Percentiles rank a stretch among this genome's conserved stretches.
Conservation (phyloP, 2,888 invertebrate genomes). For the Embidobia sp. region DNA sequence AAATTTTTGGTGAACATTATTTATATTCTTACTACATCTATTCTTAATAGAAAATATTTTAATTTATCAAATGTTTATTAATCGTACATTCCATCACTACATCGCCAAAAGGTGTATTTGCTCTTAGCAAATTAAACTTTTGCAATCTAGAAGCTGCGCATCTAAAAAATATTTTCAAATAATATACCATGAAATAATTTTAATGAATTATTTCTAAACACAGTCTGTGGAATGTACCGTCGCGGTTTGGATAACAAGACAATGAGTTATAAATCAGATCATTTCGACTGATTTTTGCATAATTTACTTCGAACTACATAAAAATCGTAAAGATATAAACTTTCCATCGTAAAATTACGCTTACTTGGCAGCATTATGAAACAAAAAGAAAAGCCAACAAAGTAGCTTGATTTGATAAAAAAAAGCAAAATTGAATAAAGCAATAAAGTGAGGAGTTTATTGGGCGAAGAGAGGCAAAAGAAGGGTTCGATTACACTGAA, state of each 20-base stretch:
- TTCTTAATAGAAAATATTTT: too few species aligned
- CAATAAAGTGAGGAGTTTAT: slow-evolving; percentile 35
- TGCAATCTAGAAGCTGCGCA: too few species aligned
- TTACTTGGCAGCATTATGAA: slow-evolving; percentile 32
- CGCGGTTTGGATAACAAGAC: slow-evolving; percentile 19
- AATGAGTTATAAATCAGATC: slow-evolving; percentile 31
- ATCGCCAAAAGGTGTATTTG: too few species aligned
- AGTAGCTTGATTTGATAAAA: slow-evolving; percentile 17
- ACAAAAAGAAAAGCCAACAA: slow-evolving; percentile 39
- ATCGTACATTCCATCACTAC: too few species aligned
- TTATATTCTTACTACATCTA: too few species aligned
- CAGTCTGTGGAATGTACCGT: too few species aligned
- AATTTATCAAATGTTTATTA: too few species aligned
- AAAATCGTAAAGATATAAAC: slow-evolving; percentile 29
- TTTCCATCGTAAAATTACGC: slow-evolving; percentile 42
- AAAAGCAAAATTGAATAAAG: slow-evolving; percentile 30
- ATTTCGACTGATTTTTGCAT: slow-evolving; percentile 20
- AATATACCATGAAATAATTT: too few species aligned
- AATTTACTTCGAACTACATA: slow-evolving; percentile 12
- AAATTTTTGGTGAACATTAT: too few species aligned
- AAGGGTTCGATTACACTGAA: slow-evolving; percentile 28
- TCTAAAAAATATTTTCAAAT: too few species aligned
- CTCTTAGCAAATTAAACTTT: too few species aligned
- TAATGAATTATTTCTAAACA: neutral
- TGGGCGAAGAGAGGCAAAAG: slow-evolving; percentile 2